Evolutionary conservation across 2,888 invertebrate species (phyloP), one percentile per base, ranked within the genome.

Genomic region (Apotomis betuletana): DNA sequence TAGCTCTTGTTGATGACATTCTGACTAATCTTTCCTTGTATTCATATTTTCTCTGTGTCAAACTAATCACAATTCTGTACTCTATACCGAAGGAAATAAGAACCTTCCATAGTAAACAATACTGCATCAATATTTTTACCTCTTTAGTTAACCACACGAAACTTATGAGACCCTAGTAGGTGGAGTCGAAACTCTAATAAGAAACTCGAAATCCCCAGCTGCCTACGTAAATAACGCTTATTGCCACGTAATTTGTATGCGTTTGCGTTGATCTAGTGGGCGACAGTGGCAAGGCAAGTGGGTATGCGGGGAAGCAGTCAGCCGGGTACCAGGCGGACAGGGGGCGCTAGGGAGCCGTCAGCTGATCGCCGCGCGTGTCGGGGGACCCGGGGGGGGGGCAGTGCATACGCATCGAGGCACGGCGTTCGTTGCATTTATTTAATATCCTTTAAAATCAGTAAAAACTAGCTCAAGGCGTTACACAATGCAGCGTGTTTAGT

Each of bases 401-500:
- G 79, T 82, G 84, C 81, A 85, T 86, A 84, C 82, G 82, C 86
- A 85, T 86, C 79, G 79, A 80, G 72, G 80, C 80, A 77, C 85
- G 79, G 80, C 81, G 78, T 80, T 80, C 79, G 80, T 79, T 83
- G 85, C 85, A 84, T 83, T 85, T 80, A 79, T 83, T 80, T 78
- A 81, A 62, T 81, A 80, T 78, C 77, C 79, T 80, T 79, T 61
- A n/a, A 70, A 65, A 75, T 70, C 70, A 38, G 38, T 81, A 81
- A 85, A 85, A 87, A 87, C 83, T 85, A 79, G 87, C 84, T 85
- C 87, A 87, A 87, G 86, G 85, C 83, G 79, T 90, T 90, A 87
- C 87, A 86, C 87, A 90, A 90, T 83, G 81, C 81, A 8, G n/a
- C 41, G 41, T 65, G 44, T 12, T 46, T 82, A 81, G 82, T 82